Percentiles rank a stretch among this genome's conserved stretches.
Conservation (phyloP, 1,140 invertebrate genomes). For the Dinothrombium tinctorium region DNA sequence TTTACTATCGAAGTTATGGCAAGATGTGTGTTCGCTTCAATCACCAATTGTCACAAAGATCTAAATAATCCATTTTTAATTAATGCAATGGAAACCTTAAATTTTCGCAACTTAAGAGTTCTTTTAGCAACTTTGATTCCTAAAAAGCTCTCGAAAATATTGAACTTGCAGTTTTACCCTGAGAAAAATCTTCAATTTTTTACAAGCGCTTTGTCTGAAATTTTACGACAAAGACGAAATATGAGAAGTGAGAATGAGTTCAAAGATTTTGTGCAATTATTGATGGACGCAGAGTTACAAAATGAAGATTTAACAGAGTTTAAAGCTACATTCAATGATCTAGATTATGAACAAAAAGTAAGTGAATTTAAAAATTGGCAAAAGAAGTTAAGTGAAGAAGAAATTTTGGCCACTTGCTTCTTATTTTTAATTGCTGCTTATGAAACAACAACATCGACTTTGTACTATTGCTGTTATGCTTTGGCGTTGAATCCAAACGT, state of each 20-base stretch:
- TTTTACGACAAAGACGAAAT: neutral
- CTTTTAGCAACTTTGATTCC: neutral
- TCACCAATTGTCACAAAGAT: slow-evolving; percentile 28
- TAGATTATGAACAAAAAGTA: neutral
- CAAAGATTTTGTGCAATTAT: slow-evolving; percentile 1
- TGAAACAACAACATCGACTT: slow-evolving; percentile 31
- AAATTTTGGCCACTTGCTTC: slow-evolving; percentile 34
- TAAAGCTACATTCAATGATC: too few relatives aligned
- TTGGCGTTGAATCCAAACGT: slow-evolving; percentile 30
- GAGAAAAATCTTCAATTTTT: neutral
- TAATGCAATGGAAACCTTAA: neutral
- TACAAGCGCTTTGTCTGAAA: neutral
- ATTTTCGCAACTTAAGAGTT: neutral
- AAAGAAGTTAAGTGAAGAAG: slow-evolving; percentile 21
- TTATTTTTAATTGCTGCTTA: slow-evolving; percentile 40
- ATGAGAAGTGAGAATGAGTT: neutral
- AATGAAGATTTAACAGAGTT: too few relatives aligned
- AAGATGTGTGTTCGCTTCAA: slow-evolving; percentile 27
- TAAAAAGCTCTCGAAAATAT: neutral
- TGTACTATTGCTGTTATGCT: slow-evolving; percentile 28
- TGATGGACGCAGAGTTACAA: neutral
- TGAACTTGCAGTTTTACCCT: neutral
- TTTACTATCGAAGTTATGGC: slow-evolving; percentile 36
- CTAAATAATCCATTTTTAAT: slow-evolving; percentile 15
- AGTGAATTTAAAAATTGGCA: neutral